Percentiles rank a stretch among this genome's conserved stretches.
Conservation (phyloP, 2,113 vertebrate species). For the Pampusana beccarii region DNA sequence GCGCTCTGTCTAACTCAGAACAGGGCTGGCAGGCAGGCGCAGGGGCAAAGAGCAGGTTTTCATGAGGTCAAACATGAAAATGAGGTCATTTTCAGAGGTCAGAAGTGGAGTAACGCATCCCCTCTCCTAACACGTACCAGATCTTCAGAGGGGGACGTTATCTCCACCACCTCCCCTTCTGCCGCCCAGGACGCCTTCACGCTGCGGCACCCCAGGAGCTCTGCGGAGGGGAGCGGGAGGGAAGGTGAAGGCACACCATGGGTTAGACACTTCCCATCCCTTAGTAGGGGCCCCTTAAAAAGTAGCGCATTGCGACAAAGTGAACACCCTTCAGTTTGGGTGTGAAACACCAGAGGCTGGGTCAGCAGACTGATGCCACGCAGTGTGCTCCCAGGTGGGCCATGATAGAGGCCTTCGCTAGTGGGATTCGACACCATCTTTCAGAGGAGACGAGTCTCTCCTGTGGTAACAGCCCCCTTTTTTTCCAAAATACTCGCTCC, state of each 20-base stretch:
- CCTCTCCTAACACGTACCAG: not conserved
- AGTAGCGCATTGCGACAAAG: not conserved
- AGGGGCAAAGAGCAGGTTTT: not conserved
- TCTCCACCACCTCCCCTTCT: not conserved
- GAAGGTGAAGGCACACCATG: not conserved
- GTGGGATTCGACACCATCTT: fast-evolving
- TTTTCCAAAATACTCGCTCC: not conserved
- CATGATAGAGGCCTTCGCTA: not conserved
- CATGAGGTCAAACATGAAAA: not conserved
- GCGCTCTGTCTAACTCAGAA: not conserved
- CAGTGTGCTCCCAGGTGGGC: not conserved
- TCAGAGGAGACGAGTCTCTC: not conserved
- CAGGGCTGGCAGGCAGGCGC: not conserved
- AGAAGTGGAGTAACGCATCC: not conserved
- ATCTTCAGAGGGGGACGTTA: not conserved
- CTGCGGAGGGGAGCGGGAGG: fast-evolving
- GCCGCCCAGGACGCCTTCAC: not conserved
- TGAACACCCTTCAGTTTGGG: not conserved
- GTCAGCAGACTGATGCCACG: not conserved
- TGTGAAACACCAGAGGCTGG: not conserved
- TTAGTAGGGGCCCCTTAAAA: not conserved
- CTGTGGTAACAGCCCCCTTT: not conserved
- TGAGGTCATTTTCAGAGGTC: not conserved
- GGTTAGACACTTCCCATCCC: not conserved
- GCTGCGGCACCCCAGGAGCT: not conserved